A percentile compares a stretch with the other conserved stretches of the same genome.
Conservation (phyloP, 2,113 vertebrate genomes). For the Gnathonemus echidnorhynchus region DNA sequence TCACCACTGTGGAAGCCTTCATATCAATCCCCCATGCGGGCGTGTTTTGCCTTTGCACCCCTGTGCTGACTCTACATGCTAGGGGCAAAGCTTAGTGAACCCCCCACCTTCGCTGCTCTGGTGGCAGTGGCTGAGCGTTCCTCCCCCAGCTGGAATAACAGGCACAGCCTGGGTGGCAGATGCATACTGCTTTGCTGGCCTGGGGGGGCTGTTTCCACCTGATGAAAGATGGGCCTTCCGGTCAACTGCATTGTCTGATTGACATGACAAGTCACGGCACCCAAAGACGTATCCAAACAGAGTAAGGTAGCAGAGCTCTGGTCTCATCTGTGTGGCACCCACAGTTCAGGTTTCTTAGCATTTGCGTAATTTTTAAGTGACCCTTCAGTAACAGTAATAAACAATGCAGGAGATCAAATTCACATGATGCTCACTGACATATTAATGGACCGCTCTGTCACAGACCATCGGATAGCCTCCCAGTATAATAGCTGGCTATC, state of each 20-base stretch:
- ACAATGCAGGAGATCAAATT: neutral
- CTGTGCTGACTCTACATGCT: conserved; percentile 5
- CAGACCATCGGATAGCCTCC: neutral
- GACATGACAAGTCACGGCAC: conserved; percentile 35
- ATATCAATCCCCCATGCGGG: too few species aligned
- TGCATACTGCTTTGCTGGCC: conserved; percentile 17
- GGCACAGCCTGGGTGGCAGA: conserved; percentile 13
- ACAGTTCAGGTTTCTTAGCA: neutral
- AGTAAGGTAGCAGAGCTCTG: conserved; percentile 31
- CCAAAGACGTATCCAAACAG: conserved; percentile 47
- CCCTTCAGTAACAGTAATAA: neutral
- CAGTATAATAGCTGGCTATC: neutral
- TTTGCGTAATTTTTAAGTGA: neutral
- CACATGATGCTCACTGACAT: neutral
- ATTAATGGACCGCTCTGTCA: neutral
- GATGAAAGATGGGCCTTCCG: conserved; percentile 64
- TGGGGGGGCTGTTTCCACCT: conserved; percentile 31
- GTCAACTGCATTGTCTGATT: conserved; percentile 48
- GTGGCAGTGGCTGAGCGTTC: conserved; percentile 48
- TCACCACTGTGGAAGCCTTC: neutral
- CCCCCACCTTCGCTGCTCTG: conserved; percentile 35
- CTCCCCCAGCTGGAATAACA: conserved; percentile 70
- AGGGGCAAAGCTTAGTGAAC: conserved; percentile 34
- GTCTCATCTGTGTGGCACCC: neutral
- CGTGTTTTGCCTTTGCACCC: neutral